Percentiles rank a stretch among this genome's conserved stretches.
Evolutionary conservation across 2,113 vertebrate genomes (phyloP).

Genomic region (Promerops cafer): DNA sequence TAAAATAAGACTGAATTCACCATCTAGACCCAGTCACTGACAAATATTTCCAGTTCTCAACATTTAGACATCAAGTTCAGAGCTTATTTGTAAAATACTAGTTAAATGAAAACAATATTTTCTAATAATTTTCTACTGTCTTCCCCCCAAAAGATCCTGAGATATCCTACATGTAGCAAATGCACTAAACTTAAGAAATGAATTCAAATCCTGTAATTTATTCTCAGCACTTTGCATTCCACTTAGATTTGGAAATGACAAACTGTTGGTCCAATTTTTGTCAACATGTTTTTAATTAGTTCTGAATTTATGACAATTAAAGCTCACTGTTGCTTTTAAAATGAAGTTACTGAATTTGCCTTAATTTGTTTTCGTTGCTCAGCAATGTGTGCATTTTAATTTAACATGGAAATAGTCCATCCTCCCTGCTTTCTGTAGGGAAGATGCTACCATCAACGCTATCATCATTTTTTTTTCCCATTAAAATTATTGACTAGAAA

Average conservation of each 20-base stretch:
- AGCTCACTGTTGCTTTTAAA: constrained; percentile 42
- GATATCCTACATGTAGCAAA: neutral
- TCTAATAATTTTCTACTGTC: neutral
- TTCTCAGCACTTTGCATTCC: constrained; percentile 15
- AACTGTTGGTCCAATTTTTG: constrained; percentile 52
- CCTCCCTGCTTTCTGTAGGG: neutral
- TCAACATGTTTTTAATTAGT: constrained; percentile 58
- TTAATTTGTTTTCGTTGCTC: constrained; percentile 39
- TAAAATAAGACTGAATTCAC: neutral
- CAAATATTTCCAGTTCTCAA: neutral
- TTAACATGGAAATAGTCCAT: neutral
- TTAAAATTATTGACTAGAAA: constrained; percentile 15
- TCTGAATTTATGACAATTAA: constrained; percentile 58
- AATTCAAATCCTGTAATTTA: constrained; percentile 42
- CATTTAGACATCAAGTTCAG: neutral
- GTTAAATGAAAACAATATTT: neutral
- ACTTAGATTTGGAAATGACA: constrained; percentile 39
- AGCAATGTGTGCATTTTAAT: constrained; percentile 32
- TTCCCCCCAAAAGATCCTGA: neutral
- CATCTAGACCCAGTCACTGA: neutral
- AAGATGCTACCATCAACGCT: neutral
- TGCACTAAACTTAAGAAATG: neutral
- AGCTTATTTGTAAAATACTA: neutral
- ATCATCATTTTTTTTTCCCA: neutral
- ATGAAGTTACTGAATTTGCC: constrained; percentile 24